A percentile compares a stretch with the other conserved stretches of the same genome.
Evolutionary conservation across 2,888 invertebrate species (phyloP).

Genomic region (Phoenoteleia sp.): DNA sequence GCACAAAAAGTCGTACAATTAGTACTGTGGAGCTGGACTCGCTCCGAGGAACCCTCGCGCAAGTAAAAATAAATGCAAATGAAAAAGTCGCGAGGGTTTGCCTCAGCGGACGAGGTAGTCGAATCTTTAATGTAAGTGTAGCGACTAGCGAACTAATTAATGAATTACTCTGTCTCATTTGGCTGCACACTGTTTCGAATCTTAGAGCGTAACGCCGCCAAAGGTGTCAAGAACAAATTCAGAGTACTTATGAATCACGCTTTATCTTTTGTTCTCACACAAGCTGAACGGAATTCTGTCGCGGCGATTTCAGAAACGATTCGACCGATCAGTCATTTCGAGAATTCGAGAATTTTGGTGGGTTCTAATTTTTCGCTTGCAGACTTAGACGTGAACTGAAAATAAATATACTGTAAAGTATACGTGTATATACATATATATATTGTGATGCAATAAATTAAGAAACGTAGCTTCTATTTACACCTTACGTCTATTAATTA

Average conservation of each 20-base stretch:
- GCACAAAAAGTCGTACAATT: conserved; percentile 78
- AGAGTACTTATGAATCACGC: conserved; percentile 64
- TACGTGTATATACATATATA: conserved; percentile 68
- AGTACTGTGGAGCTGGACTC: conserved; percentile 83
- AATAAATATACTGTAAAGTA: conserved; percentile 56
- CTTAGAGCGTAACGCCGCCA: conserved; percentile 62
- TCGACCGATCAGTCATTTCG: neutral
- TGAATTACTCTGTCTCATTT: conserved; percentile 80
- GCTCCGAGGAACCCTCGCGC: conserved; percentile 84
- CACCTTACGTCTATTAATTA: conserved; percentile 82
- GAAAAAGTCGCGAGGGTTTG: conserved; percentile 78
- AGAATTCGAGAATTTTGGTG: neutral
- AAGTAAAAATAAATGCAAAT: conserved; percentile 68
- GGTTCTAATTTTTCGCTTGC: neutral
- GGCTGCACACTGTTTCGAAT: conserved; percentile 75
- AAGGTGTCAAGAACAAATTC: conserved; percentile 64
- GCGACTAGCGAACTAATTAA: conserved; percentile 82
- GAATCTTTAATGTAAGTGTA: conserved; percentile 84
- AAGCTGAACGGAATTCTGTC: neutral
- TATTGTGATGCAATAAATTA: conserved; percentile 71
- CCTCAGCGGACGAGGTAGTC: conserved; percentile 85
- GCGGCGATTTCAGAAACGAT: conserved; percentile 29
- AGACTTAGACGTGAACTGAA: conserved; percentile 34
- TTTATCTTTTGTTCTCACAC: conserved; percentile 48
- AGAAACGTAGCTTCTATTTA: conserved; percentile 81